Conservation (phyloP, 2,113 vertebrate genomes). For the Porphyrio hochstetteri region DNA sequence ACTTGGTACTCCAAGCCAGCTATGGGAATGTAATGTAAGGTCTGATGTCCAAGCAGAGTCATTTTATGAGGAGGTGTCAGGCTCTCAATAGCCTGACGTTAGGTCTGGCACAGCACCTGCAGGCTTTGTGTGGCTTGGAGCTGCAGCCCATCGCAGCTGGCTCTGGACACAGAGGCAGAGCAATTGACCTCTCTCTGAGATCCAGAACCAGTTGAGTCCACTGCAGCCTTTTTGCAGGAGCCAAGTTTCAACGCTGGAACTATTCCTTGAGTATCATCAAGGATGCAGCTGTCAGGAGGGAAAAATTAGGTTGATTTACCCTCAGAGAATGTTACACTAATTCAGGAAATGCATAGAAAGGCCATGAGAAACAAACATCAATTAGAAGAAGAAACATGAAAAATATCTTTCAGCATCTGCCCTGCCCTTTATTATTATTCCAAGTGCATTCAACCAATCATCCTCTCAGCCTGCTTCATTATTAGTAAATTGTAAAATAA, state of each 20-base stretch:
- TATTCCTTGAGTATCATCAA: not conserved
- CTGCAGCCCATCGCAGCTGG: not conserved
- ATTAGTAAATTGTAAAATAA: conserved; percentile 39
- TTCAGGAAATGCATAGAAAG: conserved; percentile 48
- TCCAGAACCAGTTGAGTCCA: not conserved
- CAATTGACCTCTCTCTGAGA: accelerated
- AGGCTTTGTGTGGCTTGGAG: not conserved
- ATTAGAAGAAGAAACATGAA: conserved; percentile 35
- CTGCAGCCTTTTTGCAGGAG: accelerated
- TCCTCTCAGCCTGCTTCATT: conserved; percentile 17
- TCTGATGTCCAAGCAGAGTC: not conserved
- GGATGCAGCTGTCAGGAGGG: conserved; percentile 25
- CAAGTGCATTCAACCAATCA: conserved; percentile 31
- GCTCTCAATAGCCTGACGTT: not conserved
- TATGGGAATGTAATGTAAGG: accelerated
- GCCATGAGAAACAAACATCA: conserved; percentile 47
- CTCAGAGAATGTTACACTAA: conserved; percentile 15
- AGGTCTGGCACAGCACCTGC: not conserved
- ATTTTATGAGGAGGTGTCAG: not conserved
- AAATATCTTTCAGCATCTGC: conserved; percentile 14
- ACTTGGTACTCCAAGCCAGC: not conserved
- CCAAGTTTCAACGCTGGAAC: not conserved
- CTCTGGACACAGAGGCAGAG: not conserved
- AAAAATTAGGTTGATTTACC: conserved; percentile 38
- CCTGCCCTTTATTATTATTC: conserved; percentile 49